A percentile compares a stretch with the other conserved stretches of the same genome.
Evolutionary conservation across 2,113 vertebrate species (phyloP).

Genomic region (Orycteropus afer): DNA sequence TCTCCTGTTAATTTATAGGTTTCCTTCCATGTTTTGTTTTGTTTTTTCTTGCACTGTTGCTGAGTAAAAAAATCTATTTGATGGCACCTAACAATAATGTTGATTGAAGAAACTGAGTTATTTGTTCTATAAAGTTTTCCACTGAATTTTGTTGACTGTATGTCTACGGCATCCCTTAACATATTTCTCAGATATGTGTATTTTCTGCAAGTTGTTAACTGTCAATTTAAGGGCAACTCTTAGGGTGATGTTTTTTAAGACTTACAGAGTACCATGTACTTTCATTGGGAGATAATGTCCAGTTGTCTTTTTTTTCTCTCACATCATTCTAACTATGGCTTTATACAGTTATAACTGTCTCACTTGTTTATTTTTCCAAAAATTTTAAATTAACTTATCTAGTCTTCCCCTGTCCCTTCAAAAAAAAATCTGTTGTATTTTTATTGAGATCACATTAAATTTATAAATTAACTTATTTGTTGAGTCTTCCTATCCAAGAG

Average conservation of each 20-base stretch:
- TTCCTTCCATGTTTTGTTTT: neutral
- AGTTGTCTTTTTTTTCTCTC: neutral
- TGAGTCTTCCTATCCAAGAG: neutral
- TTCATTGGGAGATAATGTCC: neutral
- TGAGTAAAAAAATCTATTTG: too few relatives aligned
- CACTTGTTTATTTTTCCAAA: neutral
- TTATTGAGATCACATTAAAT: neutral
- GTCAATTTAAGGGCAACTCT: neutral
- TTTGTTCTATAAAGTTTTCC: neutral
- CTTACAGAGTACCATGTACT: neutral
- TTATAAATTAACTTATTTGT: slow-evolving; percentile 20
- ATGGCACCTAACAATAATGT: neutral
- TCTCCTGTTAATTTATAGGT: neutral
- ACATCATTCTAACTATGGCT: neutral
- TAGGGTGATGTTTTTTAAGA: neutral
- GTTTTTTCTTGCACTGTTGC: neutral
- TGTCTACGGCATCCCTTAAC: neutral
- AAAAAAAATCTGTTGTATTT: neutral
- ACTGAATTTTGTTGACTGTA: neutral
- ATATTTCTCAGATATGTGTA: neutral
- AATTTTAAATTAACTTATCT: neutral
- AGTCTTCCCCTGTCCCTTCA: neutral
- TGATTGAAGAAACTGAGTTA: neutral
- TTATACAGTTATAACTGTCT: neutral
- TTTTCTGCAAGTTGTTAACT: neutral